A percentile compares a stretch with the other conserved stretches of the same genome.
Conservation (phyloP, 1,140 invertebrate genomes). For the Drosophila punjabiensis region DNA sequence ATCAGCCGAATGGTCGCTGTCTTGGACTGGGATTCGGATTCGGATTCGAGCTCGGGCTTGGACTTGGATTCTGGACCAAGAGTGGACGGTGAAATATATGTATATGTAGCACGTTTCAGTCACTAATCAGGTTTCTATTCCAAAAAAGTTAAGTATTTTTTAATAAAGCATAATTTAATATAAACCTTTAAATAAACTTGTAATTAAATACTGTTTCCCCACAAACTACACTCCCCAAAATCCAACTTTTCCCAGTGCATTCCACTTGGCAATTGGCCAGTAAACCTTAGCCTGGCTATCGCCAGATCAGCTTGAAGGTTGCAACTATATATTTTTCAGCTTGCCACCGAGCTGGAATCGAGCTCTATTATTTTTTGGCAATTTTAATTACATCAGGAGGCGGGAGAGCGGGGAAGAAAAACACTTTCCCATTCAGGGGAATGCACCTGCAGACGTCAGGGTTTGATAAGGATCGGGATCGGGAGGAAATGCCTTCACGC, state of each 20-base stretch:
- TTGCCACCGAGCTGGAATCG: slow-evolving; percentile 32
- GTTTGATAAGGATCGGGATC: slow-evolving; percentile 55
- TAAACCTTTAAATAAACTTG: neutral
- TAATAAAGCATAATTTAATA: neutral
- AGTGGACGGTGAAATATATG: slow-evolving; percentile 34
- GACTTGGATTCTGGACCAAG: slow-evolving; percentile 27
- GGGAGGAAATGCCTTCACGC: slow-evolving; percentile 68
- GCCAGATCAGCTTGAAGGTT: slow-evolving; percentile 13
- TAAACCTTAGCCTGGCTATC: slow-evolving; percentile 39
- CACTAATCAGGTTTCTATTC: neutral
- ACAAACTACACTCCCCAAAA: neutral
- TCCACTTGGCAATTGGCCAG: slow-evolving; percentile 45
- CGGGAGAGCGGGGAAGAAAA: slow-evolving; percentile 42
- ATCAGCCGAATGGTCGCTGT: slow-evolving; percentile 69
- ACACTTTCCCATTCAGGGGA: slow-evolving; percentile 71
- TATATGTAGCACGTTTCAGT: slow-evolving; percentile 25
- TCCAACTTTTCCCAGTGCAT: slow-evolving; percentile 31
- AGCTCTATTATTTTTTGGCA: slow-evolving; percentile 43
- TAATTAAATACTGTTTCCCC: neutral
- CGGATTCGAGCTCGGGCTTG: slow-evolving; percentile 12
- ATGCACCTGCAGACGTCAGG: slow-evolving; percentile 75
- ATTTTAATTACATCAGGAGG: slow-evolving; percentile 54
- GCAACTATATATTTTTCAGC: slow-evolving; percentile 47
- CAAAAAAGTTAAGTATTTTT: neutral
- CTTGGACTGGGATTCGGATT: slow-evolving; percentile 38